Evolutionary conservation across 2,888 invertebrate species (phyloP).

Genomic region (Nomada ferruginata): DNA sequence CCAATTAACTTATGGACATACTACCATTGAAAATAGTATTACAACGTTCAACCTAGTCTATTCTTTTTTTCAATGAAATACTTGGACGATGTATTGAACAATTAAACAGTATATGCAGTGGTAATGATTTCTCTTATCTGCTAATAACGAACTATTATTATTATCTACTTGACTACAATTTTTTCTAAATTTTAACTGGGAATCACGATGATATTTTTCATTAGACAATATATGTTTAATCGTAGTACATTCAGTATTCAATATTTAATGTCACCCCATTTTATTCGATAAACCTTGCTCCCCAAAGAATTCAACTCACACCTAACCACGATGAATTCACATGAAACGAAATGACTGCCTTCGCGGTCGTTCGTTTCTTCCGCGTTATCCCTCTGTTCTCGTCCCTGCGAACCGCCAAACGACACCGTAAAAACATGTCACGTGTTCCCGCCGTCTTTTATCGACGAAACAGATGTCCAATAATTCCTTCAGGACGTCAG

Average conservation of each 20-base stretch:
- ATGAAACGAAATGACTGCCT: slow-evolving; percentile 67
- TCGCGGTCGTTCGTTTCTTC: slow-evolving; percentile 45
- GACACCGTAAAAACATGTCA: slow-evolving; percentile 41
- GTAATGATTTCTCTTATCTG: too few relatives aligned
- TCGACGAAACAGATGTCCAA: slow-evolving; percentile 36
- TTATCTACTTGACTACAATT: too few relatives aligned
- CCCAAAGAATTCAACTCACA: slow-evolving; percentile 74
- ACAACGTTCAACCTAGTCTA: too few relatives aligned
- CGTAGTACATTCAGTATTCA: background rate
- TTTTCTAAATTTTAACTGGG: too few relatives aligned
- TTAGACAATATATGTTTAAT: too few relatives aligned
- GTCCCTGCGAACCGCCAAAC: slow-evolving; percentile 7
- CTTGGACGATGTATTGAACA: too few relatives aligned
- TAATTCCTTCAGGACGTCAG: slow-evolving; percentile 16
- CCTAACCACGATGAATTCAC: slow-evolving; percentile 73
- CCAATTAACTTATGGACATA: too few relatives aligned
- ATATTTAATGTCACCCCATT: slow-evolving; percentile 62
- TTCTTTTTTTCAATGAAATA: too few relatives aligned
- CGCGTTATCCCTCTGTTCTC: slow-evolving; percentile 25
- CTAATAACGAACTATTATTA: too few relatives aligned
- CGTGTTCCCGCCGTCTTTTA: slow-evolving; percentile 26
- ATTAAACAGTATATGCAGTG: too few relatives aligned
- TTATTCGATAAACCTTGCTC: slow-evolving; percentile 46
- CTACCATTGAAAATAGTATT: too few relatives aligned
- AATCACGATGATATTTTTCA: too few relatives aligned